Percentiles rank a stretch among this genome's conserved stretches.
Conservation (phyloP, 1,140 invertebrate genomes). For the Bombus superbus region DNA sequence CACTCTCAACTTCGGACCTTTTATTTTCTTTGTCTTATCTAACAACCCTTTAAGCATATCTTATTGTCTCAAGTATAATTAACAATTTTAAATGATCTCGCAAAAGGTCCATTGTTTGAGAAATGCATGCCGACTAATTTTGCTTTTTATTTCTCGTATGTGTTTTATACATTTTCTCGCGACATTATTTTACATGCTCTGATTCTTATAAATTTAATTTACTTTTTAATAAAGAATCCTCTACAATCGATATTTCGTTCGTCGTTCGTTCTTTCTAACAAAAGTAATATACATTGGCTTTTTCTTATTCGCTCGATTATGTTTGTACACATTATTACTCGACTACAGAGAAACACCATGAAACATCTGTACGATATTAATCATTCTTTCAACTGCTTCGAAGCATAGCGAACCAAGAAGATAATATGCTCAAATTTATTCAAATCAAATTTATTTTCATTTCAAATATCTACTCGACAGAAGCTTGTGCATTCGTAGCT, state of each 20-base stretch:
- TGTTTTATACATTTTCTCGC: not conserved
- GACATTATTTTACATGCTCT: not conserved
- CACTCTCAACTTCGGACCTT: constrained; percentile 57
- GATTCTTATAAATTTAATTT: not conserved
- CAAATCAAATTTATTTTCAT: not conserved
- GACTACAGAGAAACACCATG: not conserved
- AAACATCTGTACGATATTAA: constrained; percentile 12
- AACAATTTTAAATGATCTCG: not conserved
- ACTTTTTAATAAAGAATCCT: not conserved
- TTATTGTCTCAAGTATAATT: not conserved
- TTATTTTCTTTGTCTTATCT: not conserved
- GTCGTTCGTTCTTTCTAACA: constrained; percentile 44
- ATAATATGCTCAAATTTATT: not conserved
- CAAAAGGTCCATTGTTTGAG: constrained; percentile 41
- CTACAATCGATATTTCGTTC: too few relatives aligned
- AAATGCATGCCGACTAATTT: constrained; percentile 37
- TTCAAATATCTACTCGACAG: not conserved
- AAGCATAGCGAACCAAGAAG: not conserved
- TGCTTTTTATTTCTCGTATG: constrained; percentile 24
- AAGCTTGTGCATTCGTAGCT: constrained; percentile 37
- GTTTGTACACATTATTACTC: not conserved
- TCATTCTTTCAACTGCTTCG: not conserved
- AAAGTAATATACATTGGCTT: constrained; percentile 45
- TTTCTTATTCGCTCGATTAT: not conserved
- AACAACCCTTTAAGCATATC: not conserved